Base-by-base conservation (phyloP, 2,888 invertebrate genomes). In the Lypha dubia region DNA sequence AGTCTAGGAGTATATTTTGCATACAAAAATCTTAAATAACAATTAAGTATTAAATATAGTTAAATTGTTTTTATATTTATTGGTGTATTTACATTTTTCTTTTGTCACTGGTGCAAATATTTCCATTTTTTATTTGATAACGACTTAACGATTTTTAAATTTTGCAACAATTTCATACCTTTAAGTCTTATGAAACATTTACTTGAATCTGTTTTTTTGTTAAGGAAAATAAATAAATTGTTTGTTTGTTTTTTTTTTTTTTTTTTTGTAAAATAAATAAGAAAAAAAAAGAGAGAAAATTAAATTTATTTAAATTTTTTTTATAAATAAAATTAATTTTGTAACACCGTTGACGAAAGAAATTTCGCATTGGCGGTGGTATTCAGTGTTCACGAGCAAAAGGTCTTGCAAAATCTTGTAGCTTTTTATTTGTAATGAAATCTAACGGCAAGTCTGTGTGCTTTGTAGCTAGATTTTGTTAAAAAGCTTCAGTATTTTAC, bases 181-280 rank as follows among this genome's bases (percentile, higher is more conserved):
- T 87, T 88, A 20, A 90, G 87, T 88, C 84, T 87, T 74, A 90
- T 89, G 85, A 90, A 90, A 86, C 90, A 90, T 83, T 87, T 89
- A 87, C 87, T 89, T 71, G 86, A 73, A 88, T 89, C 90, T 90
- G 86, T 63, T 81, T 84, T 51, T 20, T 20, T 79, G 32, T 51
- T 46, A 51, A 63, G 11, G 44, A n/a, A 44, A 28, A n/a, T 28
- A 22, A n/a, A 6, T n/a, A 60, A 53, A 8, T 62, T 62, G 41
- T 41, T 60, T 13, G 17, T 53, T 53, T 13, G 24, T 24, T 22
- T 24, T 8, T 20, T 46, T 49, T 28, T 4, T 13, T 11, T 35
- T 35, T 0, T 17, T 32, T 28, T 28, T 28, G 28, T 5, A 20
- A 20, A 5, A 0, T 17, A 17, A 17, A 46, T 17, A n/a, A n/a